phyloP scores from a whole-genome alignment of 2,888 invertebrate species.

The Marasmarcha lunaedactyla region DNA sequence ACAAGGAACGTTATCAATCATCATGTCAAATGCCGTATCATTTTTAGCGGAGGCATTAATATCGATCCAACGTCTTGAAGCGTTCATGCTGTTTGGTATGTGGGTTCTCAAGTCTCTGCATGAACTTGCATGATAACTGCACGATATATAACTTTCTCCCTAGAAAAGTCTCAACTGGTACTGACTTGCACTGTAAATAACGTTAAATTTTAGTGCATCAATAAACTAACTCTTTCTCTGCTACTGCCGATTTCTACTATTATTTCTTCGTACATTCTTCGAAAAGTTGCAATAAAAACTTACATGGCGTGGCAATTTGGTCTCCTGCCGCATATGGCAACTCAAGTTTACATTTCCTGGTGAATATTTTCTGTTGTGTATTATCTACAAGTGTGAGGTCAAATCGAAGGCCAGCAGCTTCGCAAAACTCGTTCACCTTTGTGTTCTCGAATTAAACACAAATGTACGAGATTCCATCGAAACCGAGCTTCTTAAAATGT shows the following conservation, averaged over 20 bases:
- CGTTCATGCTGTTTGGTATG: constrained; percentile 69
- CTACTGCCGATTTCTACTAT: not conserved
- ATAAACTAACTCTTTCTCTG: not conserved
- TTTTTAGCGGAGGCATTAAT: constrained; percentile 72
- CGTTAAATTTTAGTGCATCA: not conserved
- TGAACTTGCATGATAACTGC: constrained; percentile 15
- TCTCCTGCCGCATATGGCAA: not conserved
- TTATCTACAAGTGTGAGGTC: not conserved
- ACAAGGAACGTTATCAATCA: constrained; percentile 72
- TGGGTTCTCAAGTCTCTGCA: constrained; percentile 28
- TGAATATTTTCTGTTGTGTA: not conserved
- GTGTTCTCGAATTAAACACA: not conserved
- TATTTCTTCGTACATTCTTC: not conserved
- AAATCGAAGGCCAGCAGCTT: not conserved
- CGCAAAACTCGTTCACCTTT: not conserved
- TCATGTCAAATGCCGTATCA: constrained; percentile 71
- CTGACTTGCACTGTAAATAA: constrained; percentile 23
- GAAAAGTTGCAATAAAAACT: not conserved
- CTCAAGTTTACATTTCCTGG: not conserved
- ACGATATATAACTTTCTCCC: constrained; percentile 4
- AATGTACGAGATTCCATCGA: not conserved
- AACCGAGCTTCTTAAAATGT: not conserved
- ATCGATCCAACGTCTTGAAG: constrained; percentile 71
- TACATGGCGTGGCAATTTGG: not conserved
- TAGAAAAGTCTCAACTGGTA: constrained; percentile 30